These are phyloP conservation scores for Iguana delicatissima DNA, from an alignment of 2,797 vertebrate species.

Conservation along the genomic window DNA sequence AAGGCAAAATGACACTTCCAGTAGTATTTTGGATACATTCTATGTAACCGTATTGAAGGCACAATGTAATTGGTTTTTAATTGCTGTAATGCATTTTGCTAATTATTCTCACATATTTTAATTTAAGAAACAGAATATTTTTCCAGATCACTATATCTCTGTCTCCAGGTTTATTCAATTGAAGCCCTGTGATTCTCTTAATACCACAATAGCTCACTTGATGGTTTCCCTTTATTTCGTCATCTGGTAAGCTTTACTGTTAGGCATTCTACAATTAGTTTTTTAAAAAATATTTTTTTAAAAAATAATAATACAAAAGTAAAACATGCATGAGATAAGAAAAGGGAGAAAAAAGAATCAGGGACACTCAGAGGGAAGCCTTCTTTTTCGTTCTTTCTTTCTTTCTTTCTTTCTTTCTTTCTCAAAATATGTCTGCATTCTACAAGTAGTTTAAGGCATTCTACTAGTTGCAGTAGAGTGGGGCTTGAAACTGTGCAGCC, in stretches of 20 bases:
- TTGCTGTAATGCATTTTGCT: conserved; percentile 25
- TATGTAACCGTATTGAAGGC: not conserved
- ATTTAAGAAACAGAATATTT: conserved; percentile 20
- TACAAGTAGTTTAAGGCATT: too few relatives aligned
- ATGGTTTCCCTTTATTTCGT: not conserved
- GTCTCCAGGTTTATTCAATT: not conserved
- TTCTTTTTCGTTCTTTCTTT: too few relatives aligned
- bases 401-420: too few relatives aligned
- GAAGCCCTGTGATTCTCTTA: not conserved
- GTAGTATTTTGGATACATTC: not conserved
- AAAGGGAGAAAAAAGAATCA: too few relatives aligned
- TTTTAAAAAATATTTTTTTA: too few relatives aligned
- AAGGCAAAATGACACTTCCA: not conserved
- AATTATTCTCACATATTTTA: conserved; percentile 24
- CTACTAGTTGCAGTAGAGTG: not conserved
- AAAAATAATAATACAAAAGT: too few relatives aligned
- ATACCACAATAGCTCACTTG: not conserved
- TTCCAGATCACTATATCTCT: not conserved
- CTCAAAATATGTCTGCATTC: too few relatives aligned
- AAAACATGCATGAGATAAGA: too few relatives aligned
- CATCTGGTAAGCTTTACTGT: not conserved
- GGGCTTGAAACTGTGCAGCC: too few relatives aligned
- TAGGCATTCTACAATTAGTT: not conserved
- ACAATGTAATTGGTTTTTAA: conserved; percentile 37
- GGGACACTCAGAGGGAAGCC: too few relatives aligned